Percentiles rank a stretch among this genome's conserved stretches.
Conservation (phyloP, 1,140 invertebrate species). For the Pseudomyrmex sp. region DNA sequence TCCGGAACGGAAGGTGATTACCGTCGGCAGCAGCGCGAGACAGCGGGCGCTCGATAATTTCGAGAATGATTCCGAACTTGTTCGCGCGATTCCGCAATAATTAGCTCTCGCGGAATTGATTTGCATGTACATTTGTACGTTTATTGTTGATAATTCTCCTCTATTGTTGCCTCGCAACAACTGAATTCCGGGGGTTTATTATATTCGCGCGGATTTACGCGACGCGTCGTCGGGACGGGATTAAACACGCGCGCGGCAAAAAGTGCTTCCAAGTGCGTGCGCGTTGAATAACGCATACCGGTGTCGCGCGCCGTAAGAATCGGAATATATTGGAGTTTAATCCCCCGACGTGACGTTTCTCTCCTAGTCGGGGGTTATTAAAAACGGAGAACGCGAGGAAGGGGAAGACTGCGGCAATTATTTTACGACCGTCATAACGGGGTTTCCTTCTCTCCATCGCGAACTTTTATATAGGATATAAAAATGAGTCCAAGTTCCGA, state of each 20-base stretch:
- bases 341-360: background rate
- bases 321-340: constrained; percentile 16
- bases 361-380: background rate
- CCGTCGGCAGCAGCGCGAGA: constrained; percentile 17
- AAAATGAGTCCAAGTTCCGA: constrained; percentile 15
- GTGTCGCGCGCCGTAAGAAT: background rate
- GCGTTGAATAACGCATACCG: background rate
- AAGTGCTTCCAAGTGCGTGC: background rate
- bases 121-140: background rate
- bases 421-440: constrained; percentile 38
- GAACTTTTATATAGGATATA: constrained; percentile 33
- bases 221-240: background rate
- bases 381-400: background rate
- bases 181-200: background rate
- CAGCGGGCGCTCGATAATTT: constrained; percentile 24
- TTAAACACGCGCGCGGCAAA: background rate
- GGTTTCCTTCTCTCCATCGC: background rate
- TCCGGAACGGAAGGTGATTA: constrained; percentile 60
- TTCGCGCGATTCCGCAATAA: constrained; percentile 32
- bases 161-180: background rate
- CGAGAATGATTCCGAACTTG: constrained; percentile 20
- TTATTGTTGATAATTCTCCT: background rate
- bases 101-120: constrained; percentile 24
- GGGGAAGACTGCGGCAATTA: background rate
- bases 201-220: background rate